Conservation (phyloP, 1,140 invertebrate genomes). For the Bombus cullumanus region DNA sequence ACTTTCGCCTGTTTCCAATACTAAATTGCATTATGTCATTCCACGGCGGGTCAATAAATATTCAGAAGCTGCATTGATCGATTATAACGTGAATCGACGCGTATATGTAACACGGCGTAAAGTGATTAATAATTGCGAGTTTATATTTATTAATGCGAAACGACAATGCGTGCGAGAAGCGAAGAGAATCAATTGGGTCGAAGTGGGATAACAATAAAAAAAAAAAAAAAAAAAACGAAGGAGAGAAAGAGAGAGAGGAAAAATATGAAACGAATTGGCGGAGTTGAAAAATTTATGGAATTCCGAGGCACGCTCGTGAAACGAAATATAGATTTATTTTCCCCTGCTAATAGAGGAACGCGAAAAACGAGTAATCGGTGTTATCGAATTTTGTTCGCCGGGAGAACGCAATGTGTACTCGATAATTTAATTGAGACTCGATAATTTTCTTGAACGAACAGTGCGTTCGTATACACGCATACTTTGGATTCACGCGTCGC, state of each 20-base stretch:
- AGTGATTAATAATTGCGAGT: background rate
- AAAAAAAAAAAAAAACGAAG: background rate
- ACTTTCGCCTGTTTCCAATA: background rate
- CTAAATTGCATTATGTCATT: background rate
- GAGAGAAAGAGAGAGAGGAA: background rate
- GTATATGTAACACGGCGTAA: no score
- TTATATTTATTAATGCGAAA: background rate
- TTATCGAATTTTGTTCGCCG: constrained; percentile 26
- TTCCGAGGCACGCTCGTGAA: constrained; percentile 24
- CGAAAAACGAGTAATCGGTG: constrained; percentile 10
- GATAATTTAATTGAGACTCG: constrained; percentile 22
- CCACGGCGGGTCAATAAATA: background rate
- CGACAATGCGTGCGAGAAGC: background rate
- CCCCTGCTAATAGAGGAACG: constrained; percentile 20
- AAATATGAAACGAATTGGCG: constrained; percentile 30
- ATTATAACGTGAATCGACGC: background rate
- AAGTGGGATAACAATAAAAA: constrained; percentile 24
- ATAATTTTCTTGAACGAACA: constrained; percentile 8
- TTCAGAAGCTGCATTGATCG: background rate
- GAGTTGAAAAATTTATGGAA: constrained; percentile 35
- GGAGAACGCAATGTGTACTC: background rate
- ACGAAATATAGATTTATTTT: constrained; percentile 42
- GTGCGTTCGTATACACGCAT: no score
- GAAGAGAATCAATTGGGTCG: background rate
- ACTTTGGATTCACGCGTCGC: background rate